Base-by-base conservation (phyloP, 2,113 vertebrate species). In the Toxotes jaculatrix region DNA sequence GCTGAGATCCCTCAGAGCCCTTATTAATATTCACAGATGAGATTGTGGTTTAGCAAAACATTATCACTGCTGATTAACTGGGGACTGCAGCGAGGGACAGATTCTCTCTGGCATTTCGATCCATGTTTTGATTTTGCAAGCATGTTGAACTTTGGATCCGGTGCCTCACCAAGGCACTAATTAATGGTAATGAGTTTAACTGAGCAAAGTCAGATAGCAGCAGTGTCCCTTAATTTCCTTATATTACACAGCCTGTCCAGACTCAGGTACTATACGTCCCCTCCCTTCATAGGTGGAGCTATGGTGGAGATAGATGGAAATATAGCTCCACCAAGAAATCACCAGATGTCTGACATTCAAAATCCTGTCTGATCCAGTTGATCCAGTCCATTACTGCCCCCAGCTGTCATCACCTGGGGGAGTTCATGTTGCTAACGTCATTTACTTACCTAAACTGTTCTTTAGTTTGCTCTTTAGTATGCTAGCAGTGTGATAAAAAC, bases 11-110 rank as follows among this genome's bases (percentile, higher is more conserved):
- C 86, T 87, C 2, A 72, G 86, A 90, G 87, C 62, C 73, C 47
- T 77, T 72, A 87, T 88, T 85, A 87, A 88, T 91, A 93, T 93
- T 89, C 89, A 91, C 88, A 77, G 74, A 70, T 56, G 49, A 86
- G 84, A 89, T 75, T 79, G 84, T 67, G 79, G 69, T 90, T 91
- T 83, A 86, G 83, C 82, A 72, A 87, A 92, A 89, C 88, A 87
- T 87, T 88, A 91, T 87, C 71, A 55, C 74, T 74, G 80, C 84
- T 86, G 90, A 87, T 91, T 81, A 88, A 89, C 67, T 16, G 36
- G 56, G 64, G 82, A 79, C 69, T 84, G 83, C 73, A 86, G 75
- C 2, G 1, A 76, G 74, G 73, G 77, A 74, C 74, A 74, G 66
- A 87, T 86, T 84, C 82, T 84, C 65, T 43, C 74, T 82, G 75